Base-by-base conservation (phyloP, 1,140 invertebrate genomes). In the Acromyrmex echinatior region DNA sequence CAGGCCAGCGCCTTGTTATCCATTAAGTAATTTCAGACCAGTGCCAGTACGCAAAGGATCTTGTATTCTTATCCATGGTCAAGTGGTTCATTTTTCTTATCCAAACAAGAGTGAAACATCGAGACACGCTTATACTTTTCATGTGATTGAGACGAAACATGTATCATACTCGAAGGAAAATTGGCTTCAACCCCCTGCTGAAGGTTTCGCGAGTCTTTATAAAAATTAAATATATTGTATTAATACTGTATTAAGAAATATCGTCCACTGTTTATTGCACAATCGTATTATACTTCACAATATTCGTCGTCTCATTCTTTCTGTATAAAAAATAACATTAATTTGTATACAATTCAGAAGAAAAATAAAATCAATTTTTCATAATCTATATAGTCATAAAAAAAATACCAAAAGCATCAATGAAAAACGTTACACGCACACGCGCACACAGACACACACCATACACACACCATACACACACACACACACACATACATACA, bases 111-210 rank as follows among this genome's bases (percentile, higher is more conserved):
- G 98, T 0, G 92, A 96, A 0, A 97, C 97, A 76, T 97, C 98
- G n/a, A 96, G 99, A 77, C 98, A 99, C 90, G 98, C 98, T 3
- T 99, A 99, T 95, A 99, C 99, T 6, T 99, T 99, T 94, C 99
- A 99, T 95, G 96, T 99, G 0, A 96, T 98, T 74, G 99, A 99
- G 94, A 97, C 97, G 74, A 95, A 97, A 18, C 95, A 97, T 62
- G 97, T 97, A 0, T 95, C 96, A 76, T 99, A 98, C 94, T 97
- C 97, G 0, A 95, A 97, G 86, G 96, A 98, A 1, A 99, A 99
- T 92, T 99, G 99, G 99, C 93, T 98, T 2, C 98, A 98, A 93
- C 96, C 96, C 79, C 96, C 96, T 1, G 94, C 95, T 45, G 95
- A 95, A 91, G 96, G 96, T 18, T 98, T 98, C 92, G 96, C 96